Base-by-base conservation (phyloP, 2,113 vertebrate species). In the Trachemys scripta region DNA sequence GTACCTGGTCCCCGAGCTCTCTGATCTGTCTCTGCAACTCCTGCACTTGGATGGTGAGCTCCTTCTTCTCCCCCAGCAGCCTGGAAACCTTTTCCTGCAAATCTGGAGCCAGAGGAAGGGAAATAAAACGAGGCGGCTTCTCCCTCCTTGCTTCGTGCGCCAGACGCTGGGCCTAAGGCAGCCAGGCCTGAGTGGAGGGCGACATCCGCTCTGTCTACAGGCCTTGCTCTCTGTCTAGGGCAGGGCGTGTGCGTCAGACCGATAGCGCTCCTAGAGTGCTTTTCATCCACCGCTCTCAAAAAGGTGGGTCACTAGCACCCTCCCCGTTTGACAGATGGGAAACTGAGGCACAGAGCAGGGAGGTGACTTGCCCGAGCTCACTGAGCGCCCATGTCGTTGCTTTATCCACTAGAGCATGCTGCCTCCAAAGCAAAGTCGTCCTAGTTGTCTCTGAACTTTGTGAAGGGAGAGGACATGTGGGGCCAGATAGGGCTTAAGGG, bases 61-160 rank as follows among this genome's bases (percentile, higher is more conserved):
- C 98, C 83, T 98, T 97, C 95, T 97, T 98, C 93, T 99, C 98
- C 10, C 90, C 92, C 90, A 99, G 85, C 56, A 99, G 96, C 56
- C 86, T 88, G 25, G 98, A 98, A 47, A 99, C 80, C 50, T 96
- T 97, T 2, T 92, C 95, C 97, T 99, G 98, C 45, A 99, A 93
- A 16, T 98, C 99, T 99, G 88, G n/a, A 42, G 31, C 47, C 11
- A 27, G 27, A 59, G 38, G 1, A 35, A 19, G 31, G 35, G 10
- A 11, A 12, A 12, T 5, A 11, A 25, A 42, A 65, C 9, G 5
- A 31, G 42, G 17, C 6, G 10, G 20, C 10, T 9, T 22, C 13
- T 20, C 19, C 8, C 17, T 47, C 29, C 24, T 8, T 20, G 11
- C 38, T 19, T 35, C 27, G 16, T 35, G 31, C 62, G 5, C 9